A percentile compares a stretch with the other conserved stretches of the same genome.
These are phyloP conservation scores for Willowsia nigromaculata DNA, from an alignment of 2,888 invertebrate genomes.

Conservation along the genomic window DNA sequence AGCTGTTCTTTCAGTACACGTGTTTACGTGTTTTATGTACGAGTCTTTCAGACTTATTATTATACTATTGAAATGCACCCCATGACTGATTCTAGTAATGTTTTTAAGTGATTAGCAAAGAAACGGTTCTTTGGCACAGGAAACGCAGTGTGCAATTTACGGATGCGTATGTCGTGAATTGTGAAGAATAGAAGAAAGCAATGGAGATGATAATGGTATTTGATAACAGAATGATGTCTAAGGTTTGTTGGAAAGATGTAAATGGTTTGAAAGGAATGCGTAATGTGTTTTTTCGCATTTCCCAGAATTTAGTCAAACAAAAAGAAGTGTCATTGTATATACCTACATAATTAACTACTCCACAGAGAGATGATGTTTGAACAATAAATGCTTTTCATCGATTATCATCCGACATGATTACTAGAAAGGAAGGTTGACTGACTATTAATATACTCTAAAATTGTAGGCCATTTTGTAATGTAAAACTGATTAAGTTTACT, in stretches of 20 bases:
- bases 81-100: slow-evolving; percentile 59
- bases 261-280: slow-evolving; percentile 39
- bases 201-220: slow-evolving; percentile 11
- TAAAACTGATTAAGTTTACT: background rate
- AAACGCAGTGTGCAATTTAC: background rate
- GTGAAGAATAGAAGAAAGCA: background rate
- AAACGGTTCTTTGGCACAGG: slow-evolving; percentile 16
- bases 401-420: slow-evolving; percentile 20
- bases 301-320: slow-evolving; percentile 63
- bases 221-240: background rate
- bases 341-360: background rate
- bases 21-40: slow-evolving; percentile 50
- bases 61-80: slow-evolving; percentile 31
- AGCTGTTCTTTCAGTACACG: slow-evolving; percentile 30
- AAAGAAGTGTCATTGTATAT: slow-evolving; percentile 13
- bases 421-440: slow-evolving; percentile 36
- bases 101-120: slow-evolving; percentile 29
- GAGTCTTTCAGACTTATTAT: slow-evolving; percentile 63
- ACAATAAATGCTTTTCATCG: slow-evolving; percentile 29
- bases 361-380: slow-evolving; percentile 9
- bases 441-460: slow-evolving; percentile 27
- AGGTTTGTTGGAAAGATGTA: background rate
- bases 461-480: background rate
- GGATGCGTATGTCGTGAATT: background rate
- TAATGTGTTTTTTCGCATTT: slow-evolving; percentile 64